Evolutionary conservation across 2,888 invertebrate genomes (phyloP).

Genomic region (Hypomecis punctinalis): DNA sequence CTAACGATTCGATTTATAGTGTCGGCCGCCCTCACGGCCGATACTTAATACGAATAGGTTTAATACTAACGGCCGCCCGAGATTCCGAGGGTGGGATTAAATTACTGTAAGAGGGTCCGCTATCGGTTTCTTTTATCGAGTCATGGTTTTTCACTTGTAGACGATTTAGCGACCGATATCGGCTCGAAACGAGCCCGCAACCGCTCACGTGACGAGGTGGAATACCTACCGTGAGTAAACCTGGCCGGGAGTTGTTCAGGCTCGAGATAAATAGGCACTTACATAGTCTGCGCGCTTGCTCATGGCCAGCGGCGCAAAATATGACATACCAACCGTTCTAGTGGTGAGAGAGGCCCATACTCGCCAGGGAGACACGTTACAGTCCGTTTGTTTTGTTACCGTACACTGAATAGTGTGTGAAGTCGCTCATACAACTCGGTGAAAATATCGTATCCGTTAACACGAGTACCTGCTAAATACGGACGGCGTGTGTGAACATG

Average conservation of each 20-base stretch:
- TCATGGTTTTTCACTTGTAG: slow-evolving; percentile 3
- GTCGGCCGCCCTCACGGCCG: not conserved
- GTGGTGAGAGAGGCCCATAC: too few relatives aligned
- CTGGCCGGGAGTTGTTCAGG: not conserved
- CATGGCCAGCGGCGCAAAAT: too few relatives aligned
- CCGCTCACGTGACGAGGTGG: not conserved
- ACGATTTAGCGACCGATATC: not conserved
- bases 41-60: not conserved
- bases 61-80: not conserved
- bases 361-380: too few relatives aligned
- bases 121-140: slow-evolving; percentile 8
- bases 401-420: too few relatives aligned
- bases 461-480: too few relatives aligned
- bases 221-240: too few relatives aligned
- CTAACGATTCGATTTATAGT: slow-evolving; percentile 18
- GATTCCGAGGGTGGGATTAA: slow-evolving; percentile 8
- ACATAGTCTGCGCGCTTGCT: too few relatives aligned
- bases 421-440: too few relatives aligned
- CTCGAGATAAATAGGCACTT: not conserved
- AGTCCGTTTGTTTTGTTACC: too few relatives aligned
- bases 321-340: too few relatives aligned
- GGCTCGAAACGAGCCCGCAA: not conserved
- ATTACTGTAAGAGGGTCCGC: slow-evolving; percentile 18
- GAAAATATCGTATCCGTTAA: too few relatives aligned
- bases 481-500: too few relatives aligned